These are phyloP conservation scores for Drosophila littoralis DNA, from an alignment of 1,140 invertebrate species.

Conservation along the genomic window DNA sequence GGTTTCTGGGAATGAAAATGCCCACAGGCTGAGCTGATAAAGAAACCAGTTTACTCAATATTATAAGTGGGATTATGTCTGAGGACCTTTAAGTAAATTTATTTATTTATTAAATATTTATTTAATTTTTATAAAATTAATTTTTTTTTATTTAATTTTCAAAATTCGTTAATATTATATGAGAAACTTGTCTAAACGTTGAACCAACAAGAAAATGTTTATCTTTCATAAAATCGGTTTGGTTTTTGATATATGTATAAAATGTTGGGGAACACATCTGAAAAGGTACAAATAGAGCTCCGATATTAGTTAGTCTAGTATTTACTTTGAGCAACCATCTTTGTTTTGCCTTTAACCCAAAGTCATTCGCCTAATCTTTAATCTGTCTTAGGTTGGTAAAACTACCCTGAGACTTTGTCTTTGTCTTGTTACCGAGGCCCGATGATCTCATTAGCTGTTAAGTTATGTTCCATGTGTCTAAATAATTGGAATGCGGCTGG, in stretches of 20 bases:
- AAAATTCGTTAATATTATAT: too few relatives aligned
- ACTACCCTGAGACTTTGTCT: slow-evolving; percentile 7
- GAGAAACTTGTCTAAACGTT: too few relatives aligned
- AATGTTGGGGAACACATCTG: too few relatives aligned
- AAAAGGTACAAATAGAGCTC: too few relatives aligned
- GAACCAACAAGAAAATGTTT: too few relatives aligned
- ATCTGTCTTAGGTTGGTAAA: slow-evolving; percentile 4
- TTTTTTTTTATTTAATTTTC: too few relatives aligned
- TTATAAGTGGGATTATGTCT: not conserved
- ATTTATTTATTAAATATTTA: too few relatives aligned
- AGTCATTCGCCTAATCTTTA: not conserved
- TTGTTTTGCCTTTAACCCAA: not conserved
- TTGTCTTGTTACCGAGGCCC: slow-evolving; percentile 1
- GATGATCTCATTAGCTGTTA: slow-evolving; percentile 49
- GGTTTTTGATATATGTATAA: too few relatives aligned
- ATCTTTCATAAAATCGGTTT: too few relatives aligned
- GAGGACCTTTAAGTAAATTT: not conserved
- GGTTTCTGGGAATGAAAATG: slow-evolving; percentile 44
- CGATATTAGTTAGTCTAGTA: too few relatives aligned
- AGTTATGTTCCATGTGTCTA: slow-evolving; percentile 44
- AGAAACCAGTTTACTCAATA: slow-evolving; percentile 5
- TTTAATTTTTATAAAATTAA: too few relatives aligned
- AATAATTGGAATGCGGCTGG: slow-evolving; percentile 44
- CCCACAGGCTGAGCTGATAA: slow-evolving; percentile 35
- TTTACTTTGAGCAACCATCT: too few relatives aligned